Percentiles rank a stretch among this genome's conserved stretches.
phyloP scores from a whole-genome alignment of 2,888 invertebrate species.

The Odontothrips loti region DNA sequence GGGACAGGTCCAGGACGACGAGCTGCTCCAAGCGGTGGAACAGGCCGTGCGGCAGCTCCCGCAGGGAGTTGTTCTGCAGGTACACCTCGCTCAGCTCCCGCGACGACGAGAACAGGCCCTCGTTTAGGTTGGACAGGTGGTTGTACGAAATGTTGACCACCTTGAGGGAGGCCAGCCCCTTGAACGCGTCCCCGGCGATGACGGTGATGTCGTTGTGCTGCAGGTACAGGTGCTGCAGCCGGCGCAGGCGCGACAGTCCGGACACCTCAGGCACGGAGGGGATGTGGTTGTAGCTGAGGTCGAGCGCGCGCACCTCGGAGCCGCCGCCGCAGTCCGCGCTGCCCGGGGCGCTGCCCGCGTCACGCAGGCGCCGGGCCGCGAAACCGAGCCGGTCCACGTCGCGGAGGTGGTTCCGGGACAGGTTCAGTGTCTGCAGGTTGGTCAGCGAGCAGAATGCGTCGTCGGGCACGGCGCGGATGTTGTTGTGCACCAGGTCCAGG shows the following conservation, averaged over 20 bases:
- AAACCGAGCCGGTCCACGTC: slow-evolving; percentile 74
- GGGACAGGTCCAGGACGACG: slow-evolving; percentile 75
- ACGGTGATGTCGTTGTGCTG: slow-evolving; percentile 79
- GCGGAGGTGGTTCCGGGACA: slow-evolving; percentile 77
- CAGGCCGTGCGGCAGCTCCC: slow-evolving; percentile 73
- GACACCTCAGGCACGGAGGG: slow-evolving; percentile 67
- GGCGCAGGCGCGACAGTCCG: slow-evolving; percentile 68
- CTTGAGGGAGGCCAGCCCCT: slow-evolving; percentile 71
- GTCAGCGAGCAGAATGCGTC: slow-evolving; percentile 73
- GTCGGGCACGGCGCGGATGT: slow-evolving; percentile 73
- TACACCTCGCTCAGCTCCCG: slow-evolving; percentile 78
- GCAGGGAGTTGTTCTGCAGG: slow-evolving; percentile 78
- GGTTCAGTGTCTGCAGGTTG: slow-evolving; percentile 75
- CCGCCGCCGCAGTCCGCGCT: slow-evolving; percentile 54
- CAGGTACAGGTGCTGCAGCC: slow-evolving; percentile 72
- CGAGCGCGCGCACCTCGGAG: slow-evolving; percentile 68
- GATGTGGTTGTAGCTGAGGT: slow-evolving; percentile 77
- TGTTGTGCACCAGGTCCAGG: slow-evolving; percentile 77
- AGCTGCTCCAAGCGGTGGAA: slow-evolving; percentile 81
- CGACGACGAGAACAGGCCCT: slow-evolving; percentile 74
- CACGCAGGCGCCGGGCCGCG: slow-evolving; percentile 33
- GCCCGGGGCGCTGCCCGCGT: slow-evolving; percentile 40
- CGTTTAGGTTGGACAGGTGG: slow-evolving; percentile 72
- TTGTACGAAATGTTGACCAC: slow-evolving; percentile 84
- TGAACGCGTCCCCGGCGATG: slow-evolving; percentile 72